These are phyloP conservation scores for Trichopria drosophilae DNA, from an alignment of 2,888 invertebrate genomes.

Conservation along the genomic window DNA sequence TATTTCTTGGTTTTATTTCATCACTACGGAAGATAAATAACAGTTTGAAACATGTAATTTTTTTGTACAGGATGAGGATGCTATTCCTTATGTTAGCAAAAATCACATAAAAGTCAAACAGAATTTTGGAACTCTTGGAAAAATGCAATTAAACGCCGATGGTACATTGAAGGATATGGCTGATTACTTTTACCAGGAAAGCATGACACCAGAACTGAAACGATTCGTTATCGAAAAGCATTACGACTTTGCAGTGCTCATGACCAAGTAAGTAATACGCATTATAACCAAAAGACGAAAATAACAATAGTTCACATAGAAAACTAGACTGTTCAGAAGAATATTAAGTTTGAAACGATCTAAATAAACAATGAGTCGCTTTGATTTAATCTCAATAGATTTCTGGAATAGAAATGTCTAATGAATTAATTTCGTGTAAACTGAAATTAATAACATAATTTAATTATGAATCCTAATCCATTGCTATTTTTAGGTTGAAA, in stretches of 20 bases:
- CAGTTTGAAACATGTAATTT: neutral
- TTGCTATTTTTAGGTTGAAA: constrained; percentile 37
- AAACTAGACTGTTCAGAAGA: too few relatives aligned
- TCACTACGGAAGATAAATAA: neutral
- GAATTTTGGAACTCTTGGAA: too few relatives aligned
- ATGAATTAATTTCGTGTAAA: neutral
- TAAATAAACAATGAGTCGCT: neutral
- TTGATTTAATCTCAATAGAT: neutral
- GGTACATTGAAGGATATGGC: constrained; percentile 40
- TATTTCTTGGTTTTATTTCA: neutral
- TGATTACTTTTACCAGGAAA: constrained; percentile 44
- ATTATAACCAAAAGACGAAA: neutral
- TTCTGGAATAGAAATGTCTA: neutral
- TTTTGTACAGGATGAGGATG: neutral
- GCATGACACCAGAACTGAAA: constrained; percentile 32
- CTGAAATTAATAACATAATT: too few relatives aligned
- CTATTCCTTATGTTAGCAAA: too few relatives aligned
- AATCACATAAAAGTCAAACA: too few relatives aligned
- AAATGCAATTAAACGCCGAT: too few relatives aligned
- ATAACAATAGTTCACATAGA: too few relatives aligned
- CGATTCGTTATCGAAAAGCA: constrained; percentile 33
- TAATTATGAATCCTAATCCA: neutral
- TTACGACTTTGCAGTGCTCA: constrained; percentile 45
- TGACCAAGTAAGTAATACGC: constrained; percentile 42
- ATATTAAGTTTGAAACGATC: neutral